These are phyloP conservation scores for Drosophila miranda DNA, from an alignment of 1,140 invertebrate species.

Conservation along the genomic window DNA sequence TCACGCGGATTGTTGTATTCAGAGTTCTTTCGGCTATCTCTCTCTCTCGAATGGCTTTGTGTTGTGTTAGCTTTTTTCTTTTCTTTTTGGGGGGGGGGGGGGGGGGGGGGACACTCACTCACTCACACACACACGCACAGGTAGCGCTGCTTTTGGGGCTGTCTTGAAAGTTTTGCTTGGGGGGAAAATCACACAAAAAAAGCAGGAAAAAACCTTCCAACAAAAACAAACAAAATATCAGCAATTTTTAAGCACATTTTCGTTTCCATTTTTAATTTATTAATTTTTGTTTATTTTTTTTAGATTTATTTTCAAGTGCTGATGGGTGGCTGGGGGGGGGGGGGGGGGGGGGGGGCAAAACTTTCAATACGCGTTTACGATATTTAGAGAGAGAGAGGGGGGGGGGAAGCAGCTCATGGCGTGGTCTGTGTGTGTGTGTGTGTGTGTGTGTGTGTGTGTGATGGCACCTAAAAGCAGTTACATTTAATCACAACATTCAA, in stretches of 20 bases:
- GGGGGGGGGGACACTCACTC: neutral
- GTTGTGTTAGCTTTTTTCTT: constrained; percentile 45
- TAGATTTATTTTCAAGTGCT: constrained; percentile 74
- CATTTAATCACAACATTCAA: constrained; percentile 76
- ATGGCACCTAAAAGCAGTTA: constrained; percentile 69
- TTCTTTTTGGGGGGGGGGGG: constrained; percentile 15
- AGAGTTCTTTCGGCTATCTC: constrained; percentile 21
- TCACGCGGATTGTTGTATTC: constrained; percentile 69
- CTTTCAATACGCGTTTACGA: constrained; percentile 63
- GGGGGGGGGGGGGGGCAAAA: constrained; percentile 53
- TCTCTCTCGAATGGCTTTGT: constrained; percentile 38
- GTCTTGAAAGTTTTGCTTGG: constrained; percentile 72
- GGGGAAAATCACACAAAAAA: neutral
- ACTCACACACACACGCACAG: constrained; percentile 34
- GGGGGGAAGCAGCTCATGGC: constrained; percentile 23
- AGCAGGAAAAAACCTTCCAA: constrained; percentile 22
- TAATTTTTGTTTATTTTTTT: constrained; percentile 3
- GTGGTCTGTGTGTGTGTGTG: constrained; percentile 30
- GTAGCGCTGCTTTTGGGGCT: constrained; percentile 5
- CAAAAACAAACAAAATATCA: constrained; percentile 35
- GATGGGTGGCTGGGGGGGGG: constrained; percentile 33
- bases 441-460: constrained; percentile 22
- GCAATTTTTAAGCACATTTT: constrained; percentile 56
- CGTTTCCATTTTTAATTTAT: constrained; percentile 11
- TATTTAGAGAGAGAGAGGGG: neutral